Evolutionary conservation across 2,113 vertebrate genomes (phyloP), one percentile per base, ranked within the genome.

Genomic region (Siniperca chuatsi): DNA sequence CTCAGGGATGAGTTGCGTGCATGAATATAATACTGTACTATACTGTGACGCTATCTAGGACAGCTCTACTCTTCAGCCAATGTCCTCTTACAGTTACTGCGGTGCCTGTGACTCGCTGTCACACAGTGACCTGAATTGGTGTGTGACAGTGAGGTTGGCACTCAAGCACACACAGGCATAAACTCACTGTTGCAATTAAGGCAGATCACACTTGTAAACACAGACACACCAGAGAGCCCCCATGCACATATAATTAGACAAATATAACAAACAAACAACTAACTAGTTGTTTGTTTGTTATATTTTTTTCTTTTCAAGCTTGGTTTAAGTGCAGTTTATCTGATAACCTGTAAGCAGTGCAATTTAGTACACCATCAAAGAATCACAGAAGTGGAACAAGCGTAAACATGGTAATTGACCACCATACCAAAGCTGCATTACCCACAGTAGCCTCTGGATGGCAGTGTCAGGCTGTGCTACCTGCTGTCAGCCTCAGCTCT

Each of bases 401-500:
- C 70, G 64, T 78, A 89, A 79, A 93, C 79, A 78, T 35, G 65
- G 21, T 86, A 77, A 84, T 79, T 80, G 66, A 58, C 44, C 23
- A 0, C 11, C 1, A n/a, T n/a, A 15, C 9, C 46, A 0, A 4
- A 80, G 91, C 40, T 72, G 66, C 78, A 92, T 54, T 96, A 20
- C 85, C 54, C 1, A 1, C 4, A 4, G 8, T 0, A 21, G 67
- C 96, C 98, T 96, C 97, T 96, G 95, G 98, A 97, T 97, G 98
- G 97, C 96, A 97, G 96, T 98, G 90, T 98, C 95, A 97, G 95
- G 95, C 96, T 96, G 93, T 81, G 81, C 52, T 93, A 89, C 61
- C 57, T 1, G 25, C 93, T 82, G 93, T 91, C 95, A 94, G 69
- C 70, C 74, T 62, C 55, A 18, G 94, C 91, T 90, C 93, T 94